phyloP scores from a whole-genome alignment of 2,888 invertebrate genomes.

The Cactoblastis cactorum region DNA sequence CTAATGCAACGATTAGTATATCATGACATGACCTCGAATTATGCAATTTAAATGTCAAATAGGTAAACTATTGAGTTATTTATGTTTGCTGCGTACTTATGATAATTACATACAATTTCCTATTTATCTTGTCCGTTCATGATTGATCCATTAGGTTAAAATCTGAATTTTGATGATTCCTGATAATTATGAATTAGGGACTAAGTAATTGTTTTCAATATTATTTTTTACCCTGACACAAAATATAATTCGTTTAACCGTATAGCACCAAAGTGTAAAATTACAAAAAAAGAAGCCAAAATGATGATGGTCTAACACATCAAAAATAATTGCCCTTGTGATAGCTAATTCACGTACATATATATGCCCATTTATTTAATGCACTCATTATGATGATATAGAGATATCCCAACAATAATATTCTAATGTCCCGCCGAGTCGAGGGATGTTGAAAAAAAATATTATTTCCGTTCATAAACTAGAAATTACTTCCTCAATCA shows the following conservation, averaged over 20 bases:
- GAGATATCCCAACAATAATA: slow-evolving; percentile 46
- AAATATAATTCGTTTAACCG: neutral
- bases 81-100: neutral
- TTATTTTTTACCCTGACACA: neutral
- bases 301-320: slow-evolving; percentile 15
- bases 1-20: neutral
- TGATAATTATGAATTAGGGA: too few relatives aligned
- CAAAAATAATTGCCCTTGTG: slow-evolving; percentile 21
- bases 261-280: neutral
- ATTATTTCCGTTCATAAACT: slow-evolving; percentile 70
- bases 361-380: slow-evolving; percentile 32
- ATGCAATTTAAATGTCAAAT: slow-evolving; percentile 24
- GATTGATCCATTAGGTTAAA: neutral
- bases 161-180: too few relatives aligned
- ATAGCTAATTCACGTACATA: slow-evolving; percentile 21
- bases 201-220: neutral
- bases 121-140: slow-evolving; percentile 4
- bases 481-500: slow-evolving; percentile 79
- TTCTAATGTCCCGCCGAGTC: slow-evolving; percentile 56
- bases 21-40: slow-evolving; percentile 10
- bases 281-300: neutral
- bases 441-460: slow-evolving; percentile 66
- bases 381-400: slow-evolving; percentile 42
- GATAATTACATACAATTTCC: neutral
- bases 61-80: slow-evolving; percentile 7